Base-by-base conservation (phyloP, 2,797 vertebrate species). In the Sparidentex hasta region DNA sequence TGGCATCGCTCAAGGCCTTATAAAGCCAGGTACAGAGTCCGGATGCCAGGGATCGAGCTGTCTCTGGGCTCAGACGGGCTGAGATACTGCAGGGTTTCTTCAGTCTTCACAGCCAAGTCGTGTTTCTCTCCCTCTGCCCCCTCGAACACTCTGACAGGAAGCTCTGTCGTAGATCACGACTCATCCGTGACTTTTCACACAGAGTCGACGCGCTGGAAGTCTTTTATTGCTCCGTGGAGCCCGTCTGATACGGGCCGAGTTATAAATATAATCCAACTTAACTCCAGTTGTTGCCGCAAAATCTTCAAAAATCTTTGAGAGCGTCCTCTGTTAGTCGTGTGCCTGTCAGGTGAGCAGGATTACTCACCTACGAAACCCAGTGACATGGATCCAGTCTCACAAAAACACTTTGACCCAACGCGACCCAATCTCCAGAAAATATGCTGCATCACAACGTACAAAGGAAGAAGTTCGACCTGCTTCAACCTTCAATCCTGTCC, bases 21-120 rank as follows among this genome's bases (percentile, higher is more conserved):
- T 93, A 94, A 93, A 94, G 93, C 74, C 90, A 90, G 91, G 88
- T 92, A 88, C 80, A 8, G 85, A 51, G 75, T 55, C 82, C 72
- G 86, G 89, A 90, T 92, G 91, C 84, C 92, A 92, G 85, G 65
- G 76, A 78, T 11, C 0, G 77, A 80, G 79, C 81, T 80, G 87
- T 87, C 84, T 76, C 12, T 33, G 71, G 38, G 75, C 51, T 51
- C 16, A 1, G 67, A 80, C 21, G 55, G 56, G 78, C 57, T 81
- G 92, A 92, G 80, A 89, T 68, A 85, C 64, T 64, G 84, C 92
- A 92, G 91, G 74, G 72, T 52, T 64, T 54, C 74, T 80, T 71
- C 17, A 43, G 69, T 64, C 80, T 78, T 56, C 6, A 46, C 74
- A 82, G 71, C 65, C 78, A 25, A 72, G 74, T 59, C 44, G 0